Conservation (phyloP, 2,888 invertebrate genomes). For the Drosophila multiciliata region DNA sequence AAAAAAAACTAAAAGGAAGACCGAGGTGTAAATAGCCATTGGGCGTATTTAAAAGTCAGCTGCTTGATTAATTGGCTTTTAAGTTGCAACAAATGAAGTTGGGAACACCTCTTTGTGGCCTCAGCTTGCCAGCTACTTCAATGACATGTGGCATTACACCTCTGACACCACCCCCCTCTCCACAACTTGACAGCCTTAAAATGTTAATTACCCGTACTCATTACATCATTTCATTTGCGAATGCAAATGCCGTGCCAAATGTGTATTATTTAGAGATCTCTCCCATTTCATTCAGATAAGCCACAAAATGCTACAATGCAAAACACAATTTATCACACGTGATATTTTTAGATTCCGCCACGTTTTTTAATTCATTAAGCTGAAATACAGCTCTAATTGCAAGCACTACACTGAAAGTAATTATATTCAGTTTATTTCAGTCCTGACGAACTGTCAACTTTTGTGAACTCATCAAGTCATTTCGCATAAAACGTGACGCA, state of each 20-base stretch:
- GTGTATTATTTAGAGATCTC: conserved; percentile 42
- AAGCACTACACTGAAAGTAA: conserved; percentile 5
- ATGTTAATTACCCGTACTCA: conserved; percentile 68
- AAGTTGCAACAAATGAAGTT: conserved; percentile 73
- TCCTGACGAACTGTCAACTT: conserved; percentile 13
- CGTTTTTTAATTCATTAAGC: conserved; percentile 44
- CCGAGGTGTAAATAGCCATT: conserved; percentile 14
- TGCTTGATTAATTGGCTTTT: conserved; percentile 77
- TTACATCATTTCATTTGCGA: conserved; percentile 61
- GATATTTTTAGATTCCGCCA: neutral
- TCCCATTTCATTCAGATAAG: conserved; percentile 29
- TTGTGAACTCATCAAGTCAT: conserved; percentile 22
- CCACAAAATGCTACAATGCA: conserved; percentile 42
- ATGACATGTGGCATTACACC: conserved; percentile 42
- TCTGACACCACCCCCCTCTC: neutral
- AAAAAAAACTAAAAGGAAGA: neutral
- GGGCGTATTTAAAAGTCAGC: conserved; percentile 72
- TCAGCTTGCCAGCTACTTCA: conserved; percentile 15
- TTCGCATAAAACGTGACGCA: conserved; percentile 40
- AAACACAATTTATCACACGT: conserved; percentile 33
- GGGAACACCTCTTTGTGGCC: conserved; percentile 45
- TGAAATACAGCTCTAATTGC: conserved; percentile 34
- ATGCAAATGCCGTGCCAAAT: conserved; percentile 46
- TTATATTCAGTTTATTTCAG: conserved; percentile 11
- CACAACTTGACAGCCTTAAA: conserved; percentile 22